Conservation (phyloP, 2,888 invertebrate genomes). For the Apamea monoglypha region DNA sequence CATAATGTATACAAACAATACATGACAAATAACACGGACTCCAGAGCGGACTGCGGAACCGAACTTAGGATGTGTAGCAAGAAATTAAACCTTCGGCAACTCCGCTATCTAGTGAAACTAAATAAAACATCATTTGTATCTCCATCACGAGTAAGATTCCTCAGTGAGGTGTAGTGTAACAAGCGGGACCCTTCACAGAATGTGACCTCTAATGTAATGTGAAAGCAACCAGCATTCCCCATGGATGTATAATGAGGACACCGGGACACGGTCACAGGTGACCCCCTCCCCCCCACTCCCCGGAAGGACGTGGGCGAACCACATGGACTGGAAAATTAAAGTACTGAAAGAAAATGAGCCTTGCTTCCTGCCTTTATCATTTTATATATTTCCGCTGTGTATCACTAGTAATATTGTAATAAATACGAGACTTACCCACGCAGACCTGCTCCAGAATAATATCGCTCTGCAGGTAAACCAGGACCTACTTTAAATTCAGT, state of each 20-base stretch:
- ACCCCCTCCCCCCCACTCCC: conserved; percentile 4
- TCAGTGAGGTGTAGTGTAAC: background rate
- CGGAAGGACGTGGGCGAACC: background rate
- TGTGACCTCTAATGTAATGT: conserved; percentile 20
- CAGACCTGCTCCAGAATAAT: conserved; percentile 16
- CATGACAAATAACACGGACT: background rate
- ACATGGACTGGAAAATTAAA: conserved; percentile 61
- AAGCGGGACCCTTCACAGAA: background rate
- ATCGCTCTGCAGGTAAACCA: conserved; percentile 15
- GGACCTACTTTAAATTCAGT: conserved; percentile 49
- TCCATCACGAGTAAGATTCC: background rate
- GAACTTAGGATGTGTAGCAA: background rate
- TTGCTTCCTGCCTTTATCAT: conserved; percentile 37
- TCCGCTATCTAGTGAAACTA: background rate
- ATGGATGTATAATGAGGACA: conserved; percentile 46
- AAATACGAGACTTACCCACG: conserved; percentile 21
- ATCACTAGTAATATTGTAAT: conserved; percentile 34
- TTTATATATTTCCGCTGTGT: conserved; percentile 13
- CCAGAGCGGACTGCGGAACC: background rate
- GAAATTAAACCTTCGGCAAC: background rate
- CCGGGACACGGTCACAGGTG: conserved; percentile 51
- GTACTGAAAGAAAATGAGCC: conserved; percentile 44
- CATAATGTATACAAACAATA: background rate
- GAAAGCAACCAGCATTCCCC: conserved; percentile 39
- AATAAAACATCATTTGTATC: background rate